Conservation (phyloP, 2,888 invertebrate species). For the Auanema freiburgensis region DNA sequence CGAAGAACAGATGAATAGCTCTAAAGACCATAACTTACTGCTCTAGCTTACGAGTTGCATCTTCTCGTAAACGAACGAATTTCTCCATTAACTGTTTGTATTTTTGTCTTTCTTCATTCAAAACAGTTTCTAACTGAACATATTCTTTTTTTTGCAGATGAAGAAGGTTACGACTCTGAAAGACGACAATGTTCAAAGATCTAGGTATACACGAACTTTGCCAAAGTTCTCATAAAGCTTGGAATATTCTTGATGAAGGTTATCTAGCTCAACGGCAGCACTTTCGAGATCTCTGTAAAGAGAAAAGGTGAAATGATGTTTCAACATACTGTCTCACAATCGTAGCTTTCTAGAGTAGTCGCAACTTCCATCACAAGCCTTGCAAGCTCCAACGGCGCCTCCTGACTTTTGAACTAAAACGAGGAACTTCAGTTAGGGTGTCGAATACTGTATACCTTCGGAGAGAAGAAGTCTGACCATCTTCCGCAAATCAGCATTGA, state of each 20-base stretch:
- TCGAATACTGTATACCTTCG: too few relatives aligned
- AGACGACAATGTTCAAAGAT: neutral
- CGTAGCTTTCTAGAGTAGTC: too few relatives aligned
- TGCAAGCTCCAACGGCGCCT: too few relatives aligned
- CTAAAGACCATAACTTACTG: slow-evolving; percentile 2
- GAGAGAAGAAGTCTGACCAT: too few relatives aligned
- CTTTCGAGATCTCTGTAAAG: too few relatives aligned
- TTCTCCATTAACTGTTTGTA: slow-evolving; percentile 7
- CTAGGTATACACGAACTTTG: slow-evolving; percentile 12
- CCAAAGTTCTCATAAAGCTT: slow-evolving; percentile 12
- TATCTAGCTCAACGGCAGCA: neutral
- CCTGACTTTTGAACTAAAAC: too few relatives aligned
- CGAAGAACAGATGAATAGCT: too few relatives aligned
- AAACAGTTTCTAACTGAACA: slow-evolving; percentile 4
- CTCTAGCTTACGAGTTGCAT: slow-evolving; percentile 7
- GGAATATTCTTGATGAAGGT: neutral
- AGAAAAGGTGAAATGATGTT: too few relatives aligned
- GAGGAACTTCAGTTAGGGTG: too few relatives aligned
- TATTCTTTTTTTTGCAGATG: slow-evolving; percentile 14
- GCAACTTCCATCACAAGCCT: too few relatives aligned
- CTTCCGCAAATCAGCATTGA: too few relatives aligned
- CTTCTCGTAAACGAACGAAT: slow-evolving; percentile 9
- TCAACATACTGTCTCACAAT: too few relatives aligned
- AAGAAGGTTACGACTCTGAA: slow-evolving; percentile 11
- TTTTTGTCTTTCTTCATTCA: slow-evolving; percentile 4